Evolutionary conservation across 1,140 invertebrate genomes (phyloP), one percentile per base, ranked within the genome.

Genomic region (Drosophila mauritiana): DNA sequence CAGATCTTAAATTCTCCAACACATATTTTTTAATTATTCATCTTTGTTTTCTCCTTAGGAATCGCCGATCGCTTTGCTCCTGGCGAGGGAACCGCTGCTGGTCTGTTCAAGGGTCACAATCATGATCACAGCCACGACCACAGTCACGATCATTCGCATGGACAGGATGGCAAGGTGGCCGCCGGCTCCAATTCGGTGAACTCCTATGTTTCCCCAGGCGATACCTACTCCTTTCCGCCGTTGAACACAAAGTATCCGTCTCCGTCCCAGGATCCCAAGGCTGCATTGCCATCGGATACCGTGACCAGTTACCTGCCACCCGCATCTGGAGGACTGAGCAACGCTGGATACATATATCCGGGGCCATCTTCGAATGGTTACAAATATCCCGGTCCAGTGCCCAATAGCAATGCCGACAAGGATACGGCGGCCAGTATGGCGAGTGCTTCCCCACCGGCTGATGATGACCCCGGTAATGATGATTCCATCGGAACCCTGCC

Each of bases 181-280:
- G 55, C 88, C 7, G 77, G 88, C 0, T 91, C 91, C 0, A 78
- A 83, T 52, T 45, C 70, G 10, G 65, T 89, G 10, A 55, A 76
- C 8, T 77, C 83, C 3, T 92, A 86, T 68, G 77, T 72, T 2
- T 49, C 92, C 1, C 78, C 78, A 0, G 74, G 76, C 42, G 77
- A 92, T 65, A 49, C 81, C 1, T 92, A 92, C 46, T 72, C 86
- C 5, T 92, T 92, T 73, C 92, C 92, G 15, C 92, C 92, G 0
- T 31, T 81, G 1, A 81, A 92, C 27, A 78, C 81, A 2, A 78
- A 84, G 3, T 92, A 92, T 59, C 78, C 82, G 6, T 74, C 84
- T 27, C 90, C 91, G 0, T 68, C 79, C 8, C 54, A 81, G 11
- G 82, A 89, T 54, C 75, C 78, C 4, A 91, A 92, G 31, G 68